A percentile compares a stretch with the other conserved stretches of the same genome.
Conservation (phyloP, 2,113 vertebrate species). For the Nestor notabilis region DNA sequence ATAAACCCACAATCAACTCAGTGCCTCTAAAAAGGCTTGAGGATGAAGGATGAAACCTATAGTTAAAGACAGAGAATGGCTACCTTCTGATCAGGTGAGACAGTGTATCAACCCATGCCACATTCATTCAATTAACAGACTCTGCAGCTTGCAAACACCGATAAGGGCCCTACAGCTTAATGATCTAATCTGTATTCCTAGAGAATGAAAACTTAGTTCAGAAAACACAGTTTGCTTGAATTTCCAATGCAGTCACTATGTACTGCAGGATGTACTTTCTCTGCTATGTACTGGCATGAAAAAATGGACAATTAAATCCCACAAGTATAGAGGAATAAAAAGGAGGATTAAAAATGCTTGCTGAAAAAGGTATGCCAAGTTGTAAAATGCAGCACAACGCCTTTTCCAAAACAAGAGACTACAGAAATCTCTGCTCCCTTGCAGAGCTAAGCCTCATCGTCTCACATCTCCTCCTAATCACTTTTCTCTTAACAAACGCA, state of each 20-base stretch:
- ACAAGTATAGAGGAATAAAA: background rate
- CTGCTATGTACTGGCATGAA: background rate
- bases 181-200: conserved; percentile 68
- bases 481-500: background rate
- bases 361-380: background rate
- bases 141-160: conserved; percentile 51
- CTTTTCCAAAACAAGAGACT: background rate
- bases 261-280: background rate
- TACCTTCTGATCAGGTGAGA: conserved; percentile 36
- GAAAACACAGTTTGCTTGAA: conserved; percentile 1
- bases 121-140: conserved; percentile 58
- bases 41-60: conserved; percentile 44
- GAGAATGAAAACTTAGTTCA: conserved; percentile 6
- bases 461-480: background rate
- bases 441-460: background rate
- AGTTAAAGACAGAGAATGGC: conserved; percentile 42
- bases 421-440: background rate
- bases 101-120: conserved; percentile 7
- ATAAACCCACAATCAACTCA: background rate
- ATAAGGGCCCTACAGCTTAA: conserved; percentile 61
- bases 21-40: background rate
- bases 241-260: background rate
- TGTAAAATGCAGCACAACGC: background rate
- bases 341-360: background rate
- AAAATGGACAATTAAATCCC: background rate